Evolutionary conservation across 2,113 vertebrate species (phyloP), one percentile per base, ranked within the genome.

Genomic region (Cyanistes caeruleus): DNA sequence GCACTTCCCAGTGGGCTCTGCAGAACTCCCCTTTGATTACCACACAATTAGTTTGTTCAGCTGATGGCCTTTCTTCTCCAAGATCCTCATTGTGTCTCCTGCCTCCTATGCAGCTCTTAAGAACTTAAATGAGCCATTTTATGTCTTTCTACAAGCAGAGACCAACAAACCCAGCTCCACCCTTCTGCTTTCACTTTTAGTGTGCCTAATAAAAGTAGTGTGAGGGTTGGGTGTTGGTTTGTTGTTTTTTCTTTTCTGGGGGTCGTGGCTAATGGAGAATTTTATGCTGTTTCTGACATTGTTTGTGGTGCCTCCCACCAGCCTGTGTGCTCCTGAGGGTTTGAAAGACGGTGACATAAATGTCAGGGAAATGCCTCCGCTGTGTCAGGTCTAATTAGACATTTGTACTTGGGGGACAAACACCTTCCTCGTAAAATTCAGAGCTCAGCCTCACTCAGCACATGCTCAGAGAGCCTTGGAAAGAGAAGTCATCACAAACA

Each of bases 41-140:
- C 96, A 94, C 97, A 96, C 87, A 88, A 98, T 98, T 98, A 98
- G 98, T 99, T 99, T 98, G 98, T 98, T 98, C 98, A 98, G 97
- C 97, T 98, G 90, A 96, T 97, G 97, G 98, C 97, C 98, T 98
- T 97, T 98, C 98, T 98, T 98, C 97, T 96, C 96, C 12, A 82
- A 97, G 98, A 98, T 97, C 94, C 93, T 97, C 97, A 98, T 98
- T 98, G 97, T 98, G 98, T 98, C 98, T 98, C 96, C 96, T 97
- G 97, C 97, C 97, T 98, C 96, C 96, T 95, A 79, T 96, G 97
- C 98, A 98, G 98, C 98, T 98, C 97, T 98, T 98, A 98, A 98
- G 97, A 93, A 98, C 98, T 98, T 98, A 98, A 99, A 99, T 99
- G 98, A 99, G 97, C 98, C 98, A 80, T 99, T 99, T 99, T 99